A percentile compares a stretch with the other conserved stretches of the same genome.
These are phyloP conservation scores for Batillaria attramentaria DNA, from an alignment of 1,140 invertebrate species.

Conservation along the genomic window DNA sequence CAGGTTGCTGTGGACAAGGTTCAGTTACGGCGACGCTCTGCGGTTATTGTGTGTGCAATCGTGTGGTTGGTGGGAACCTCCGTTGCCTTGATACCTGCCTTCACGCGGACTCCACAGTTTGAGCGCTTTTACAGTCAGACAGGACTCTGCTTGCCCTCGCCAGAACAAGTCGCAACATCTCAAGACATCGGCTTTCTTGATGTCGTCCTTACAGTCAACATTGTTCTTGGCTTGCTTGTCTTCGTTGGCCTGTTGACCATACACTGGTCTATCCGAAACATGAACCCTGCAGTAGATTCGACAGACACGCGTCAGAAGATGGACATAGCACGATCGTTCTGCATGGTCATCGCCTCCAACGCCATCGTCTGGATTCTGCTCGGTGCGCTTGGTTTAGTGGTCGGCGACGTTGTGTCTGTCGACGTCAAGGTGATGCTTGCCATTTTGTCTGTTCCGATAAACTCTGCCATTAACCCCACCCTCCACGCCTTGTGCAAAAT, in stretches of 20 bases:
- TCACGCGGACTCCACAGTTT: conserved; percentile 29
- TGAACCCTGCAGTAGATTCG: no score
- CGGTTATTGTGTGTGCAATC: neutral
- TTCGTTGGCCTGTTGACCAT: conserved; percentile 45
- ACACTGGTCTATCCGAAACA: conserved; percentile 15
- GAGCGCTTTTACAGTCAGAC: conserved; percentile 46
- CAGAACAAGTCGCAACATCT: conserved; percentile 28
- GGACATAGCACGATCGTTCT: no score
- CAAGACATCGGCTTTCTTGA: conserved; percentile 44
- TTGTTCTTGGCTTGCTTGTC: conserved; percentile 45
- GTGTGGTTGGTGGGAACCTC: neutral
- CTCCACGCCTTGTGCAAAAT: no score
- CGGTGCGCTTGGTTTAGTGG: no score
- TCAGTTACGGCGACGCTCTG: conserved; percentile 30
- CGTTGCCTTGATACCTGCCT: conserved; percentile 13
- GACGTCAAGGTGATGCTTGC: no score
- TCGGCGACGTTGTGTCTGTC: no score
- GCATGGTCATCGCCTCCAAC: no score
- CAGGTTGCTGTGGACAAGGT: conserved; percentile 53
- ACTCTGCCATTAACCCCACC: no score
- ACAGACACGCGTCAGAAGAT: no score
- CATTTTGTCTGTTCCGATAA: no score
- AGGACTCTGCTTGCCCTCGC: conserved; percentile 49
- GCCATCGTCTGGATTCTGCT: no score
- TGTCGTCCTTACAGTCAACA: conserved; percentile 48